Percentiles rank a stretch among this genome's conserved stretches.
These are phyloP conservation scores for Mechanitis messenoides DNA, from an alignment of 2,888 invertebrate genomes.

Conservation along the genomic window DNA sequence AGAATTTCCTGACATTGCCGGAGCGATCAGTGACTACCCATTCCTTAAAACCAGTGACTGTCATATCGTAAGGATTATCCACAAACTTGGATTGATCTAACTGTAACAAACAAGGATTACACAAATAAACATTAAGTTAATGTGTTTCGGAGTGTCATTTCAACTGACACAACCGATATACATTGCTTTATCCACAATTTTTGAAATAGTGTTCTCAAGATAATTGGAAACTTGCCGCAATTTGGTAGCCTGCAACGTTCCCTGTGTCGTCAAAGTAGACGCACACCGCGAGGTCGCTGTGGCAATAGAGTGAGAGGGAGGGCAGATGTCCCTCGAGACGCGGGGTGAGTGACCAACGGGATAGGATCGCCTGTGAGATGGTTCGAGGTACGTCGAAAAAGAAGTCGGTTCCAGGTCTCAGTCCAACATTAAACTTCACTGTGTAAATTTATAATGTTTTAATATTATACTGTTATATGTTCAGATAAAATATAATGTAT, in stretches of 20 bases:
- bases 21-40: constrained; percentile 27
- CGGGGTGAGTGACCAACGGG: constrained; percentile 35
- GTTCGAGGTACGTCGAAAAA: constrained; percentile 1
- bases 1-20: constrained; percentile 30
- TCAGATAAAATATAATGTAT: no score
- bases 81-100: neutral
- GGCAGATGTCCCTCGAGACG: constrained; percentile 34
- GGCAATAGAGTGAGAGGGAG: constrained; percentile 44
- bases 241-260: constrained; percentile 47
- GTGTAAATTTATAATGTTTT: constrained; percentile 10
- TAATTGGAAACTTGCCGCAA: constrained; percentile 43
- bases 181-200: no score
- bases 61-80: neutral
- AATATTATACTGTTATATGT: no score
- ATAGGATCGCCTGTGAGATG: constrained; percentile 30
- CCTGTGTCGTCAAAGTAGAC: constrained; percentile 43
- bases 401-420: neutral
- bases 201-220: no score
- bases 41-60: constrained; percentile 31
- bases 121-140: no score
- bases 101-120: neutral
- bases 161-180: no score
- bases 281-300: constrained; percentile 42
- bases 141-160: no score
- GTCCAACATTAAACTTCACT: neutral